A percentile compares a stretch with the other conserved stretches of the same genome.
Evolutionary conservation across 2,797 vertebrate species (phyloP).

Genomic region (Salmo trutta): DNA sequence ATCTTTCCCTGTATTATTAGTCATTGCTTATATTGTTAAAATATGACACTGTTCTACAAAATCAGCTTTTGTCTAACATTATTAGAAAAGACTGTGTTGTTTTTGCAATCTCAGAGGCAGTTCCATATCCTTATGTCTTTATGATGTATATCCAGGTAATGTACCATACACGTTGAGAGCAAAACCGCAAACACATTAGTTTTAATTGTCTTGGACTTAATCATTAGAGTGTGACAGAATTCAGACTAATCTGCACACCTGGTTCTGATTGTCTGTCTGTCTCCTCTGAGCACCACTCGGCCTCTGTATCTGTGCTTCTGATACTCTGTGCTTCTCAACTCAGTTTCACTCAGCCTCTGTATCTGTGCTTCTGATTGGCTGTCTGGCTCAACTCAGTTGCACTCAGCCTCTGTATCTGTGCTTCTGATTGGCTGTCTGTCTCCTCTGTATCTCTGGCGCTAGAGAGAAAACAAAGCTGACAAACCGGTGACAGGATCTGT

Average conservation of each 20-base stretch:
- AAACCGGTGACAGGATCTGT: conserved; percentile 16
- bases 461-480: conserved; percentile 4
- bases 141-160: neutral
- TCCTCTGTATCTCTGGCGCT: neutral
- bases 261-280: neutral
- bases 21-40: neutral
- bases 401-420: too few species aligned
- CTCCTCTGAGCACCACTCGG: neutral
- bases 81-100: neutral
- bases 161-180: too few species aligned
- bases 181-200: neutral
- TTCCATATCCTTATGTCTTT: neutral
- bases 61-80: neutral
- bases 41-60: neutral
- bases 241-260: neutral
- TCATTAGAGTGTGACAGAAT: neutral
- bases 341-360: too few species aligned
- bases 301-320: neutral
- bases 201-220: neutral
- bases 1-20: neutral
- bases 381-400: too few species aligned
- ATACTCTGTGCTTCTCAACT: too few species aligned
- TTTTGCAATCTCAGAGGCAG: neutral
- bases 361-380: too few species aligned
- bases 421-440: too few species aligned